phyloP scores from a whole-genome alignment of 2,888 invertebrate genomes.

The Aplocera efformata region DNA sequence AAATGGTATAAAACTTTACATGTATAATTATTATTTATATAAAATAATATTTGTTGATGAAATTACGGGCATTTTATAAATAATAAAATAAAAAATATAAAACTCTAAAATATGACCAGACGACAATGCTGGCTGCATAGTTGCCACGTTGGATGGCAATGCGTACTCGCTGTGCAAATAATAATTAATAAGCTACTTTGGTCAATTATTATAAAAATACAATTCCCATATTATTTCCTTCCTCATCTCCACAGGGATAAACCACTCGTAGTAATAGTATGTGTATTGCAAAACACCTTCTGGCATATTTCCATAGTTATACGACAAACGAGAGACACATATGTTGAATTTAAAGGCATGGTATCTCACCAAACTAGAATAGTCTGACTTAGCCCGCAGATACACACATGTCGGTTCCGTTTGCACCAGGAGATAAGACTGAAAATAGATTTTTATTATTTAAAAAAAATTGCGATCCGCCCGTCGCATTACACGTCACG shows the following conservation, averaged over 20 bases:
- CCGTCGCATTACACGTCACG: too few relatives aligned
- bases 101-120: too few relatives aligned
- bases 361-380: conserved; percentile 25
- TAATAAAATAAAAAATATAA: too few relatives aligned
- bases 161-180: neutral
- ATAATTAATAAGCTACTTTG: neutral
- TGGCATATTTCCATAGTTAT: conserved; percentile 13
- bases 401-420: conserved; percentile 24
- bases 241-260: conserved; percentile 32
- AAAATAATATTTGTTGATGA: too few relatives aligned
- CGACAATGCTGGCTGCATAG: too few relatives aligned
- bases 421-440: conserved; percentile 21
- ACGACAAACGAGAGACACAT: conserved; percentile 26
- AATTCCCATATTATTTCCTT: conserved; percentile 33
- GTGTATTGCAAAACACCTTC: too few relatives aligned
- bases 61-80: too few relatives aligned
- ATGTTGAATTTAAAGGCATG: conserved; percentile 33
- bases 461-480: too few relatives aligned
- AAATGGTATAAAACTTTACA: too few relatives aligned
- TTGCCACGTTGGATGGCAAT: too few relatives aligned
- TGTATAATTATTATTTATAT: too few relatives aligned
- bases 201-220: conserved; percentile 25
- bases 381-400: conserved; percentile 26
- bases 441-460: too few relatives aligned
- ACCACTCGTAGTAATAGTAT: conserved; percentile 37